phyloP scores from a whole-genome alignment of 2,888 invertebrate genomes.

The Parapristionchus giblindavisi region DNA sequence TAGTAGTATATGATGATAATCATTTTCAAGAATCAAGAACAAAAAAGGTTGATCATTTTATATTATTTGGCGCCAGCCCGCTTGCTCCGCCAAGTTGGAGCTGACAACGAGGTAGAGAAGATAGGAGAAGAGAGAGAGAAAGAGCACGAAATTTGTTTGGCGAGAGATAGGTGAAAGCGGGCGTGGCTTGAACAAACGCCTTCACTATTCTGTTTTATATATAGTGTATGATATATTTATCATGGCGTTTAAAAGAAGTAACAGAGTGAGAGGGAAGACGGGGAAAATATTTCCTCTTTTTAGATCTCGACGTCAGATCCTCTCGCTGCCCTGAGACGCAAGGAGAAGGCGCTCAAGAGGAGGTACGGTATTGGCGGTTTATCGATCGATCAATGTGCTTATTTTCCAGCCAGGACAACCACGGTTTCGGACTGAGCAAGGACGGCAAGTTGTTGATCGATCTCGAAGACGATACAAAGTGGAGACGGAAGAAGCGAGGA shows the following conservation, averaged over 20 bases:
- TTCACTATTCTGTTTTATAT: not conserved
- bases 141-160: not conserved
- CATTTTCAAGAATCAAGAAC: too few relatives aligned
- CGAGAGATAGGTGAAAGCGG: not conserved
- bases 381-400: not conserved
- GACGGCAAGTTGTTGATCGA: constrained; percentile 60
- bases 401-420: constrained; percentile 45
- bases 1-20: too few relatives aligned
- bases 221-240: not conserved
- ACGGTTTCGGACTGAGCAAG: constrained; percentile 57
- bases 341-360: constrained; percentile 37
- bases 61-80: not conserved
- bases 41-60: not conserved
- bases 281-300: not conserved
- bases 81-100: not conserved
- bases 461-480: constrained; percentile 41
- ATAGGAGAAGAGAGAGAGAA: not conserved
- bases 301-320: constrained; percentile 56
- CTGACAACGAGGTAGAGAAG: not conserved
- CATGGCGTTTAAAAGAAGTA: too few relatives aligned
- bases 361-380: not conserved
- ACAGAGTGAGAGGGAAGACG: not conserved
- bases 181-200: not conserved
- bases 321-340: constrained; percentile 44
- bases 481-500: constrained; percentile 12